Evolutionary conservation across 2,797 vertebrate species (phyloP).

Genomic region (Distichodus sexfasciatus): DNA sequence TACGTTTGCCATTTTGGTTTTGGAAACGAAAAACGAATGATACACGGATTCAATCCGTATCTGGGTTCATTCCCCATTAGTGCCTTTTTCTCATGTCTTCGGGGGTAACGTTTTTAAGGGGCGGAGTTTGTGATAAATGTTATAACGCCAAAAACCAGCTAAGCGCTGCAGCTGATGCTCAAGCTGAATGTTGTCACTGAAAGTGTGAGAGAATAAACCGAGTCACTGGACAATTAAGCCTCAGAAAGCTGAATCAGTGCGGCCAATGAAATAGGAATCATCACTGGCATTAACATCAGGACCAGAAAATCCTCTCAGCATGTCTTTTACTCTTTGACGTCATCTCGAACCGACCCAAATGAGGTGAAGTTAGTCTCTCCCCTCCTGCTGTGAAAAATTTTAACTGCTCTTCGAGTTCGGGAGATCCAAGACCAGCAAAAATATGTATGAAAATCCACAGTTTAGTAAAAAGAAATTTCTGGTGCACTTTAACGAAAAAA

Average conservation of each 20-base stretch:
- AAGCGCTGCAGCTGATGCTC: slow-evolving; percentile 12
- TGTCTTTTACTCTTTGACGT: background rate
- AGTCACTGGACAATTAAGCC: slow-evolving; percentile 34
- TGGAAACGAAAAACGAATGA: background rate
- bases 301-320: background rate
- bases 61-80: slow-evolving; percentile 27
- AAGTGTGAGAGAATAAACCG: slow-evolving; percentile 31
- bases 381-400: background rate
- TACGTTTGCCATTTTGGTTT: too few species aligned
- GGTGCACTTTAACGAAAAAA: slow-evolving; percentile 16
- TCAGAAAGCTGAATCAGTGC: slow-evolving; percentile 1
- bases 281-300: background rate
- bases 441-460: slow-evolving; percentile 40
- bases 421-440: slow-evolving; percentile 34
- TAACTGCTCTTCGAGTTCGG: slow-evolving; percentile 33
- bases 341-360: background rate
- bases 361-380: slow-evolving; percentile 1
- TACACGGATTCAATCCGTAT: background rate
- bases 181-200: slow-evolving; percentile 45
- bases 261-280: slow-evolving; percentile 6
- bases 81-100: slow-evolving; percentile 48
- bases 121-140: background rate
- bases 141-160: background rate
- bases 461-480: slow-evolving; percentile 38
- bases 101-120: slow-evolving; percentile 25